phyloP scores from a whole-genome alignment of 2,888 invertebrate genomes.

The Trachelus troglodyta region DNA sequence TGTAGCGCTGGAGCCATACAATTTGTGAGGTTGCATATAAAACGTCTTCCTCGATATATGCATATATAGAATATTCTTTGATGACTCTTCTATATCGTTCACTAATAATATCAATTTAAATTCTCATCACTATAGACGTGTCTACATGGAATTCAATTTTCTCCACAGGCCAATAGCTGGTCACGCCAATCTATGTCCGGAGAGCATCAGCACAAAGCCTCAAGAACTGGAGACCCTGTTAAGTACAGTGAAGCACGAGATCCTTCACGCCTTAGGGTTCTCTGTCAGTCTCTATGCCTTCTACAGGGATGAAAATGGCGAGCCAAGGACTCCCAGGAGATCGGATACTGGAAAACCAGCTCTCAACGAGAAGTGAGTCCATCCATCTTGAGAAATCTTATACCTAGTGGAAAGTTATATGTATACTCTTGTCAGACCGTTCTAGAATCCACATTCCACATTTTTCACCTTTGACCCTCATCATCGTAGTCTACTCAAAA shows the following conservation, averaged over 20 bases:
- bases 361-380: slow-evolving; percentile 84
- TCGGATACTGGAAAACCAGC: slow-evolving; percentile 89
- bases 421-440: neutral
- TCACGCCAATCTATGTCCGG: slow-evolving; percentile 97
- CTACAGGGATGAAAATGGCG: slow-evolving; percentile 90
- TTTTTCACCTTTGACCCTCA: neutral
- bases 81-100: neutral
- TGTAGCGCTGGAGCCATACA: neutral
- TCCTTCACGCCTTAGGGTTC: slow-evolving; percentile 97
- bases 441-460: neutral
- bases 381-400: neutral
- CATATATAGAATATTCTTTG: neutral
- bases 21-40: neutral
- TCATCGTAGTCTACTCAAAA: neutral
- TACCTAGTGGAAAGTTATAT: neutral
- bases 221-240: slow-evolving; percentile 91
- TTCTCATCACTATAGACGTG: neutral
- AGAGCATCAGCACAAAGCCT: slow-evolving; percentile 89
- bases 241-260: slow-evolving; percentile 98
- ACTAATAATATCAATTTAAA: neutral
- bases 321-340: slow-evolving; percentile 84
- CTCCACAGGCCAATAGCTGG: slow-evolving; percentile 92
- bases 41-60: neutral
- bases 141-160: neutral
- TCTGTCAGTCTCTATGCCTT: slow-evolving; percentile 97